Evolutionary conservation across 2,888 invertebrate genomes (phyloP).

Genomic region (Drosophila niveifrons): DNA sequence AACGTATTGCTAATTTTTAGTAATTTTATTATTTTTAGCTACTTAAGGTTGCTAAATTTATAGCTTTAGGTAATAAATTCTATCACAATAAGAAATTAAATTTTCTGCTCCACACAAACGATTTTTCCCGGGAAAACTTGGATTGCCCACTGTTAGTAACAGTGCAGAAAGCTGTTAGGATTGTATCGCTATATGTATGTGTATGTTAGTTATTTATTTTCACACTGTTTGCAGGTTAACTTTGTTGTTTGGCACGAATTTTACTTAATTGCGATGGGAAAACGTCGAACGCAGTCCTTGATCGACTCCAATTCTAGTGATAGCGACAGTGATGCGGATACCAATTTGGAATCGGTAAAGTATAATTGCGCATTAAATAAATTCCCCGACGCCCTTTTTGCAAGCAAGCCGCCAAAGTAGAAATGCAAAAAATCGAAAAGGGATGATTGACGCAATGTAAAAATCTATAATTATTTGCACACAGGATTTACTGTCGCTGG

Average conservation of each 20-base stretch:
- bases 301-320: conserved; percentile 94
- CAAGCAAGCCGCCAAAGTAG: conserved; percentile 25
- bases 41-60: background rate
- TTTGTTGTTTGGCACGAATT: conserved; percentile 58
- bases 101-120: background rate
- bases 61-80: background rate
- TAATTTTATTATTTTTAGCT: background rate
- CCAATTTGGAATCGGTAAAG: conserved; percentile 94
- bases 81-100: background rate
- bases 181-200: conserved; percentile 28
- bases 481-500: conserved; percentile 92
- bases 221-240: conserved; percentile 61
- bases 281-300: conserved; percentile 93
- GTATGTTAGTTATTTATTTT: conserved; percentile 59
- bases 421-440: conserved; percentile 8
- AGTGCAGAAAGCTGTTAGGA: conserved; percentile 39
- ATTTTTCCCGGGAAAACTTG: conserved; percentile 13
- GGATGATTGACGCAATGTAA: conserved; percentile 42
- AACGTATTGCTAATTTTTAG: background rate
- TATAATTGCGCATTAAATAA: conserved; percentile 49
- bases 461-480: conserved; percentile 45
- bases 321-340: conserved; percentile 90
- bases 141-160: conserved; percentile 46
- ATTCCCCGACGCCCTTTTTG: conserved; percentile 1
- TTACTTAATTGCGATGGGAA: conserved; percentile 88